Base-by-base conservation (phyloP, 2,797 vertebrate genomes). In the Artibeus lituratus region DNA sequence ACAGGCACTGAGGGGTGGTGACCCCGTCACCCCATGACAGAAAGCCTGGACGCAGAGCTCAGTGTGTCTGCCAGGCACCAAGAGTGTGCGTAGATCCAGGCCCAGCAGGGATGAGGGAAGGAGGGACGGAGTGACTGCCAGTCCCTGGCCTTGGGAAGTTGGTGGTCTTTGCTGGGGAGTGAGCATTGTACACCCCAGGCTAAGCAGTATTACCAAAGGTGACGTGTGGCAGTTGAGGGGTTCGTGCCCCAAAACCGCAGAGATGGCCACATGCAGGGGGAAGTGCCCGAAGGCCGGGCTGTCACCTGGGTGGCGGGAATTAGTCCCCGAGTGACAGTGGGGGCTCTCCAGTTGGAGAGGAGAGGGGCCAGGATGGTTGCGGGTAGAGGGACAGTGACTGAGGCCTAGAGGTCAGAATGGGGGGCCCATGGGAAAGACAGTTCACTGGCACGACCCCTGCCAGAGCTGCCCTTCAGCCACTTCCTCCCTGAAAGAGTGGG, bases 21-120 rank as follows among this genome's bases (percentile, higher is more conserved):
- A 35, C 19, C 4, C 35, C 6, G 2, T 11, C 12, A 6, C 22
- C 47, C 7, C 0, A 5, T 16, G 59, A 24, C 8, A 2, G 37
- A 14, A 44, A 39, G 42, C 80, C 32, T 72, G 14, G 69, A 82
- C 57, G 16, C 4, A 0, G 26, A 81, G 11, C 51, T 19, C 65
- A 11, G 10, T 3, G 0, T 14, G 24, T 74, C 24, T 39, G 42
- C 76, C 29, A 39, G 82, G 65, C 5, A 1, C 39, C 29, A 6
- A 8, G 26, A 29, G 42, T 0, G 1, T 11, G 24, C 89, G 9
- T 1, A 2, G 59, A 29, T 37, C 51, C 19, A 2, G 59, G 67
- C 19, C 55, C 82, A 47, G 42, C 19, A 26, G 69, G 59, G 18
- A 39, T 0, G 2, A 10, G 42, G 19, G 26, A 32, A 21, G 29